Evolutionary conservation across 1,140 invertebrate species (phyloP).

Genomic region (Ceratina japonica): DNA sequence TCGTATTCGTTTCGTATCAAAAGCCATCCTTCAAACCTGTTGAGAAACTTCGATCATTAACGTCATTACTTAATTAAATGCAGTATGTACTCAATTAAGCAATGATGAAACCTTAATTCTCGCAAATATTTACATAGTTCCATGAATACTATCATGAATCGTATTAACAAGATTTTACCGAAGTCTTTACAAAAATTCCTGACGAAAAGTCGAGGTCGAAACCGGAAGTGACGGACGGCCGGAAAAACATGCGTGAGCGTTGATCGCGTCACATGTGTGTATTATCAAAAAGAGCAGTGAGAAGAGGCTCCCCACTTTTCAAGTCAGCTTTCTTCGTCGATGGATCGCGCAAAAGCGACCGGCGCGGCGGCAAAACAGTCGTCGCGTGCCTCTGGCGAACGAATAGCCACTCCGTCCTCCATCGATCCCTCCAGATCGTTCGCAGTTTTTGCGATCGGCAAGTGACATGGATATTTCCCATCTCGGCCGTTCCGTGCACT

Average conservation of each 20-base stretch:
- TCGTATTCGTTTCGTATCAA: too few species aligned
- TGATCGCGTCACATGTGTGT: conserved; percentile 33
- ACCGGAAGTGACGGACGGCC: conserved; percentile 37
- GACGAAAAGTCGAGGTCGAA: background rate
- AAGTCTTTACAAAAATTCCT: background rate
- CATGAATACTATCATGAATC: background rate
- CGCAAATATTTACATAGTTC: background rate
- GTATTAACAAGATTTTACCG: background rate
- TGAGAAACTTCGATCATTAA: background rate
- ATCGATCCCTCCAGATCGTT: conserved; percentile 17
- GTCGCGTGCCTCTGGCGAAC: conserved; percentile 53
- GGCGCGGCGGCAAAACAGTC: conserved; percentile 54
- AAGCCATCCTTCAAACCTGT: background rate
- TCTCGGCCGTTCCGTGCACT: background rate
- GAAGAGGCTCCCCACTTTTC: conserved; percentile 56
- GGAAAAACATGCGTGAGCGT: conserved; percentile 35
- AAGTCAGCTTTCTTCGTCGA: conserved; percentile 56
- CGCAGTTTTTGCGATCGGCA: background rate
- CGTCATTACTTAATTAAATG: background rate
- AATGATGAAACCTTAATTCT: too few species aligned
- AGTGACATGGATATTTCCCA: conserved; percentile 28
- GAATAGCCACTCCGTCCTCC: conserved; percentile 36
- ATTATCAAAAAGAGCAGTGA: conserved; percentile 51
- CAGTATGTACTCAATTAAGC: background rate
- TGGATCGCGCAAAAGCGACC: conserved; percentile 54